Evolutionary conservation across 2,113 vertebrate species (phyloP), one percentile per base, ranked within the genome.

Genomic region (Zosterops hypoxanthus): DNA sequence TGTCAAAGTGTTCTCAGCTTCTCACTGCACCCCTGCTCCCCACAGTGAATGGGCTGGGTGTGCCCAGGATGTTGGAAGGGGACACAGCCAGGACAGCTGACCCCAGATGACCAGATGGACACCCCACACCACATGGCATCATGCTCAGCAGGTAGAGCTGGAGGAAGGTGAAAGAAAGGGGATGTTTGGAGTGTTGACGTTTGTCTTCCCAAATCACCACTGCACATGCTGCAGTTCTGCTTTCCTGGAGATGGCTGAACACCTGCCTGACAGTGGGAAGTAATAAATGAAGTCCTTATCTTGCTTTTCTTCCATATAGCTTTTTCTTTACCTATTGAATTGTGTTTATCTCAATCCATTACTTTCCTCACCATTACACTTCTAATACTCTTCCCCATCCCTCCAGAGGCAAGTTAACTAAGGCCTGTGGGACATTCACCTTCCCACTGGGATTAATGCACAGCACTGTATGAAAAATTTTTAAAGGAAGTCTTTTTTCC

Each of bases 161-260:
- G 39, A 5, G 19, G 4, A 59, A 59, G 29, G 41, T 60, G 15
- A 33, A 64, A 26, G 28, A n/a, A 57, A 6, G 2, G 5, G 3
- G 3, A 14, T 5, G 3, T 55, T 60, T 20, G 8, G 17, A 31
- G 5, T 26, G 3, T 16, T 26, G 39, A 3, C 0, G 0, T 28
- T 64, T 55, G 17, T 55, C n/a, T 70, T 79, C n/a, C 6, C 44
- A 55, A 44, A 31, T 34, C 55, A 33, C 11, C 6, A 11, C 29
- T 34, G 31, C 1, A 0, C 1, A 0, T 11, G 46, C 29, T 5
- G 10, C 15, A 47, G 8, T 3, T 60, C 29, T n/a, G 10, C 33
- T 47, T 55, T 44, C 33, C 34, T 65, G 44, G 14, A 31, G 7
- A 33, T 71, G 44, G 36, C 33, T 52, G 15, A 61, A 34, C 21